phyloP scores from a whole-genome alignment of 2,797 vertebrate genomes.

The Galagoides demidoff region DNA sequence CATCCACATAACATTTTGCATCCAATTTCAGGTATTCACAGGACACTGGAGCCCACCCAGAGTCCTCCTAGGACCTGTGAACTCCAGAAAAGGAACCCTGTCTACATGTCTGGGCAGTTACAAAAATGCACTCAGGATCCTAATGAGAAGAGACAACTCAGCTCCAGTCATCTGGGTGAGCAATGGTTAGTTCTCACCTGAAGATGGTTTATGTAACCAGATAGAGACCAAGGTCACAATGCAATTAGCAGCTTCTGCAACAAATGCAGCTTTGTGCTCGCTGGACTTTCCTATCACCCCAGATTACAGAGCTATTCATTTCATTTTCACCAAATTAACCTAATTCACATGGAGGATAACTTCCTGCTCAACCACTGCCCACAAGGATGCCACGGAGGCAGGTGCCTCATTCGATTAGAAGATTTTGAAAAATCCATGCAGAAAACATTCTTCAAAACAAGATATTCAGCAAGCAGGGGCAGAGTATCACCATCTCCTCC shows the following conservation, averaged over 20 bases:
- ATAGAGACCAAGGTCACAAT: slow-evolving; percentile 39
- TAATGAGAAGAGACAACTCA: slow-evolving; percentile 32
- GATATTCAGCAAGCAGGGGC: not conserved
- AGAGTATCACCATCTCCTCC: not conserved
- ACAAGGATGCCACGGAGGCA: slow-evolving; percentile 86
- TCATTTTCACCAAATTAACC: slow-evolving; percentile 85
- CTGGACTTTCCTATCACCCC: slow-evolving; percentile 66
- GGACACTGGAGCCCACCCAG: not conserved
- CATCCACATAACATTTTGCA: not conserved
- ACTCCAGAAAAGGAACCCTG: not conserved
- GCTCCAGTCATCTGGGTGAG: not conserved
- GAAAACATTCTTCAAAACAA: slow-evolving; percentile 68
- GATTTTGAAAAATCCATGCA: slow-evolving; percentile 71
- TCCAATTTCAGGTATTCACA: slow-evolving; percentile 25
- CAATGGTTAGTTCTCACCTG: slow-evolving; percentile 56
- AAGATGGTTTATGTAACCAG: slow-evolving; percentile 69
- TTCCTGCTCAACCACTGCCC: slow-evolving; percentile 87
- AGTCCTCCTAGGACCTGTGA: not conserved
- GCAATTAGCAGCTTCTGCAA: slow-evolving; percentile 51
- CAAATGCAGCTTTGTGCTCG: not conserved
- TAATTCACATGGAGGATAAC: slow-evolving; percentile 81
- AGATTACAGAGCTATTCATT: slow-evolving; percentile 74
- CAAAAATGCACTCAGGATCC: slow-evolving; percentile 13
- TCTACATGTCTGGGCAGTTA: slow-evolving; percentile 29
- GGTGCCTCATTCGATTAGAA: slow-evolving; percentile 86